These are phyloP conservation scores for Drosophila tsacasi DNA, from an alignment of 1,140 invertebrate genomes.

Conservation along the genomic window DNA sequence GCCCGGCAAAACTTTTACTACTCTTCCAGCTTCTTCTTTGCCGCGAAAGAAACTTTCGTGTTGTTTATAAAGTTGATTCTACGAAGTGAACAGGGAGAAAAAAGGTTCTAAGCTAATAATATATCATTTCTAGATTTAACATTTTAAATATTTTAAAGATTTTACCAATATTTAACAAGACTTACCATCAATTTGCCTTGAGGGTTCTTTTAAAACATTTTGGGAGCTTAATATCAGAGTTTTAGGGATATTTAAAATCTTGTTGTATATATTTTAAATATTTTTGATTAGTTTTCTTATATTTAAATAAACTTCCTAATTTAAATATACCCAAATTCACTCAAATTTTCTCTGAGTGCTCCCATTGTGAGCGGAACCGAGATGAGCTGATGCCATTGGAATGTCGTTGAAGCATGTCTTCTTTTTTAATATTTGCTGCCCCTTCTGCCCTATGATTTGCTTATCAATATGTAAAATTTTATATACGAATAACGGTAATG, in stretches of 20 bases:
- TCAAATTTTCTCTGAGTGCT: conserved; percentile 10
- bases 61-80: conserved; percentile 43
- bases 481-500: conserved; percentile 51
- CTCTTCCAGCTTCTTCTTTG: conserved; percentile 43
- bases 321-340: background rate
- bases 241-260: background rate
- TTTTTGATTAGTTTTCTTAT: background rate
- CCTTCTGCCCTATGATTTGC: conserved; percentile 37
- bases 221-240: background rate
- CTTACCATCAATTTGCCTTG: no score
- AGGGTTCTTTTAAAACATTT: background rate
- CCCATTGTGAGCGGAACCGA: conserved; percentile 24
- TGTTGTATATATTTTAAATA: no score
- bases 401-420: conserved; percentile 51
- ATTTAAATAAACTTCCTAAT: background rate
- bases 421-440: conserved; percentile 30
- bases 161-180: background rate
- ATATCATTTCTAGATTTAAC: background rate
- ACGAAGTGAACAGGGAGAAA: conserved; percentile 6
- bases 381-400: conserved; percentile 52
- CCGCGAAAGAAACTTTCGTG: conserved; percentile 38
- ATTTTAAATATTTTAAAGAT: background rate
- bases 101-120: background rate
- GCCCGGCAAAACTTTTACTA: conserved; percentile 59
- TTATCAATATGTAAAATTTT: conserved; percentile 62